Percentiles rank a stretch among this genome's conserved stretches.
Conservation (phyloP, 2,113 vertebrate genomes). For the Meriones unguiculatus region DNA sequence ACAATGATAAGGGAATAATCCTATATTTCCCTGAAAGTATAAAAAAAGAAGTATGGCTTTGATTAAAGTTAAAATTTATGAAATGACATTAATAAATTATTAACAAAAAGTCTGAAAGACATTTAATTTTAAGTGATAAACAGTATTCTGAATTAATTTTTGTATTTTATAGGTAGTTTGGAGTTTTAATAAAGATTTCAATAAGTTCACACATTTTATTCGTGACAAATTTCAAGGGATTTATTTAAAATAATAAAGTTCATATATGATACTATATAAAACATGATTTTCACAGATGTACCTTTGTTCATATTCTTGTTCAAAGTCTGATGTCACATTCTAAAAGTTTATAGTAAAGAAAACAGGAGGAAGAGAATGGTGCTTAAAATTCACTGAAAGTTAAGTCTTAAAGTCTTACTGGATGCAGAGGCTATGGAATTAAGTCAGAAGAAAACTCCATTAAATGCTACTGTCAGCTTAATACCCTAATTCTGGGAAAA, state of each 20-base stretch:
- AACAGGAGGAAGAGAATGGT: background rate
- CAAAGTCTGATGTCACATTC: background rate
- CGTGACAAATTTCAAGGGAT: conserved; percentile 25
- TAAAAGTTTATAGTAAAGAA: background rate
- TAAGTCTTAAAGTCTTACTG: background rate
- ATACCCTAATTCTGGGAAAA: background rate
- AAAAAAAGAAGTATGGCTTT: background rate
- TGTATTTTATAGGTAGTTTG: background rate
- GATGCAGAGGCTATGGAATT: background rate
- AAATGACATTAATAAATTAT: conserved; percentile 5
- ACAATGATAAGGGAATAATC: background rate
- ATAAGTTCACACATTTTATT: background rate
- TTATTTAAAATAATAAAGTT: background rate
- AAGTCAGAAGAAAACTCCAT: background rate
- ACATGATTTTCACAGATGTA: background rate
- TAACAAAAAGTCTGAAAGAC: background rate
- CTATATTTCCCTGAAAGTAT: background rate
- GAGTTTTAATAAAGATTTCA: background rate
- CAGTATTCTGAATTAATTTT: background rate
- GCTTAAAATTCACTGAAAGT: background rate
- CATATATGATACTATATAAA: background rate
- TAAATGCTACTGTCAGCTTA: background rate
- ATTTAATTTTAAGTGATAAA: background rate
- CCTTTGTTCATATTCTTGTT: background rate
- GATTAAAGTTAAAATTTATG: conserved; percentile 23